These are phyloP conservation scores for Papilio elwesi DNA, from an alignment of 2,888 invertebrate species.

Conservation along the genomic window DNA sequence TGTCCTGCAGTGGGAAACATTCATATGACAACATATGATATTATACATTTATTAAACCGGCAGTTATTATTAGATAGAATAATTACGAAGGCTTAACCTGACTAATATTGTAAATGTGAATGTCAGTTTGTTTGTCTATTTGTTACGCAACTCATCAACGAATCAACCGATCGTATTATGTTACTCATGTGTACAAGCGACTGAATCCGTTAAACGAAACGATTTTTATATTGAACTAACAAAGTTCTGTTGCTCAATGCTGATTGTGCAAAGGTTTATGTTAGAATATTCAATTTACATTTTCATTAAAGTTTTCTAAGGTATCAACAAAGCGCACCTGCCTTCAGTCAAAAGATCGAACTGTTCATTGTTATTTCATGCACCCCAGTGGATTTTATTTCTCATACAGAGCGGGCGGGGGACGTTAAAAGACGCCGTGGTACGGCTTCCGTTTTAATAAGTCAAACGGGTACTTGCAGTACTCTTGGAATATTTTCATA, in stretches of 20 bases:
- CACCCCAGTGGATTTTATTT: conserved; percentile 70
- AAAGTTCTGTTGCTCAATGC: neutral
- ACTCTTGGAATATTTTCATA: conserved; percentile 19
- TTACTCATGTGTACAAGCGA: neutral
- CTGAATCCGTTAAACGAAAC: conserved; percentile 1
- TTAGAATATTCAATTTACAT: conserved; percentile 37
- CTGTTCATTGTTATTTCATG: conserved; percentile 77
- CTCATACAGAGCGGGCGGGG: conserved; percentile 53
- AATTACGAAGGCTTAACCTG: too few species aligned
- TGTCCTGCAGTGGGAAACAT: too few species aligned
- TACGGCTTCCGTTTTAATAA: conserved; percentile 73
- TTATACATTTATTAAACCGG: too few species aligned
- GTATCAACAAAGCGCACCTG: conserved; percentile 47
- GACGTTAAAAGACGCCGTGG: conserved; percentile 57
- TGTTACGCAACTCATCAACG: too few species aligned
- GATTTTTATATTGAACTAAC: neutral
- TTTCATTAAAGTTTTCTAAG: conserved; percentile 37
- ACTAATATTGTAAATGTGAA: too few species aligned
- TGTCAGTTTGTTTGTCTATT: too few species aligned
- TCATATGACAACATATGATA: too few species aligned
- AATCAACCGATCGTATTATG: too few species aligned
- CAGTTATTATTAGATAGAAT: too few species aligned
- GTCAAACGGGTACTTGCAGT: conserved; percentile 31
- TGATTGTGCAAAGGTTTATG: conserved; percentile 14
- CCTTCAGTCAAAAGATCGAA: conserved; percentile 49